Percentiles rank a stretch among this genome's conserved stretches.
These are phyloP conservation scores for Diglossa cyanea DNA, from an alignment of 2,797 vertebrate species.

Conservation along the genomic window DNA sequence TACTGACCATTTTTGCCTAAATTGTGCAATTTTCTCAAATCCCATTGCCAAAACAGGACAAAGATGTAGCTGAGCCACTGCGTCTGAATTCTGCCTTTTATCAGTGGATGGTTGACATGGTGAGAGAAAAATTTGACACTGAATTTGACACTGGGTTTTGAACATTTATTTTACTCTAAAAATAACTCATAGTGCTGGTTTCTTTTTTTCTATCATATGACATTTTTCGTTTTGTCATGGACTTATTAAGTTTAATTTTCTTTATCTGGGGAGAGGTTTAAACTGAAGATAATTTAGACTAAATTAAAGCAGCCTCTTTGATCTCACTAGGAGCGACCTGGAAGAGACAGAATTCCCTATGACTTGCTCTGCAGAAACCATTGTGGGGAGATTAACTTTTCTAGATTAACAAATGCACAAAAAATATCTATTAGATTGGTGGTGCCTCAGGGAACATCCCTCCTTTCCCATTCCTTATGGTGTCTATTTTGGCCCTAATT, in stretches of 20 bases:
- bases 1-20: neutral
- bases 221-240: neutral
- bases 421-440: neutral
- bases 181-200: neutral
- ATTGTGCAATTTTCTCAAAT: neutral
- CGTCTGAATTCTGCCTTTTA: neutral
- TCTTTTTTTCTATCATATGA: neutral
- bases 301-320: neutral
- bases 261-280: neutral
- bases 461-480: neutral
- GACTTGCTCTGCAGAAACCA: neutral
- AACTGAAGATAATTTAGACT: neutral
- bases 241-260: neutral
- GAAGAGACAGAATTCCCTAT: neutral
- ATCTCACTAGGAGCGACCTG: rapidly evolving
- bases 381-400: neutral
- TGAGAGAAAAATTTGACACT: neutral
- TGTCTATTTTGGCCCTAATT: neutral
- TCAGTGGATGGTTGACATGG: neutral
- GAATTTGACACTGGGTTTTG: neutral
- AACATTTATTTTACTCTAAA: neutral
- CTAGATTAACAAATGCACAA: neutral
- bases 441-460: neutral
- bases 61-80: neutral
- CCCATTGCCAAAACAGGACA: neutral